Conservation (phyloP, 2,888 invertebrate genomes). For the Drosophila pseudotalamancana region DNA sequence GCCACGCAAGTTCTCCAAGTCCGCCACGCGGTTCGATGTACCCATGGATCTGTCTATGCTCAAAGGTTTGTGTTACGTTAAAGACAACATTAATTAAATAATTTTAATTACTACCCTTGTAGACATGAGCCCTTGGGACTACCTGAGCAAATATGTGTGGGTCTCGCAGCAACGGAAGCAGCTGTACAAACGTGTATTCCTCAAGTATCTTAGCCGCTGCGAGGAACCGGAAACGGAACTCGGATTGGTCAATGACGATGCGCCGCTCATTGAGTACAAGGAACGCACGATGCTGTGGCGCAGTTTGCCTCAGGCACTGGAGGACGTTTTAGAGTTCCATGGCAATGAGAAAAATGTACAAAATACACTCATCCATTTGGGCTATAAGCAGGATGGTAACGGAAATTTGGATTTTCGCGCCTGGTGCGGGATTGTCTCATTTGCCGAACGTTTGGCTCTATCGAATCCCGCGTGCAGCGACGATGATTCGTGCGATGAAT, state of each 20-base stretch:
- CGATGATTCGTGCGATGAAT: slow-evolving; percentile 88
- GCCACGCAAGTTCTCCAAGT: slow-evolving; percentile 90
- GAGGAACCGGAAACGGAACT: slow-evolving; percentile 69
- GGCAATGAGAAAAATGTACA: slow-evolving; percentile 81
- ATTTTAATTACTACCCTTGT: slow-evolving; percentile 19
- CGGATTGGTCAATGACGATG: slow-evolving; percentile 54
- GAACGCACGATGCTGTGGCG: slow-evolving; percentile 79
- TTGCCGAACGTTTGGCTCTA: slow-evolving; percentile 87
- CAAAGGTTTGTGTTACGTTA: slow-evolving; percentile 56
- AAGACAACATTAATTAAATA: no score
- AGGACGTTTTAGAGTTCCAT: slow-evolving; percentile 84
- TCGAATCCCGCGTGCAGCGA: slow-evolving; percentile 85
- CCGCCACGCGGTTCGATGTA: slow-evolving; percentile 90
- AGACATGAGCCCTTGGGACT: slow-evolving; percentile 90
- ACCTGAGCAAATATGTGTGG: slow-evolving; percentile 88
- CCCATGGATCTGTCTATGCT: slow-evolving; percentile 88
- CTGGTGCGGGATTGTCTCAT: slow-evolving; percentile 92
- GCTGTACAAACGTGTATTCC: slow-evolving; percentile 86
- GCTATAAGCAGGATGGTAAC: slow-evolving; percentile 74
- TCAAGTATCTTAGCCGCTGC: slow-evolving; percentile 79
- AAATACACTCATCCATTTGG: slow-evolving; percentile 71
- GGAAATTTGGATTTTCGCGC: slow-evolving; percentile 88
- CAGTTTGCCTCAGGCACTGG: slow-evolving; percentile 82
- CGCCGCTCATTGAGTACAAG: slow-evolving; percentile 60
- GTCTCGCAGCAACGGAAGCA: slow-evolving; percentile 86